Evolutionary conservation across 1,140 invertebrate genomes (phyloP).

Genomic region (Zaprionus tsacasi): DNA sequence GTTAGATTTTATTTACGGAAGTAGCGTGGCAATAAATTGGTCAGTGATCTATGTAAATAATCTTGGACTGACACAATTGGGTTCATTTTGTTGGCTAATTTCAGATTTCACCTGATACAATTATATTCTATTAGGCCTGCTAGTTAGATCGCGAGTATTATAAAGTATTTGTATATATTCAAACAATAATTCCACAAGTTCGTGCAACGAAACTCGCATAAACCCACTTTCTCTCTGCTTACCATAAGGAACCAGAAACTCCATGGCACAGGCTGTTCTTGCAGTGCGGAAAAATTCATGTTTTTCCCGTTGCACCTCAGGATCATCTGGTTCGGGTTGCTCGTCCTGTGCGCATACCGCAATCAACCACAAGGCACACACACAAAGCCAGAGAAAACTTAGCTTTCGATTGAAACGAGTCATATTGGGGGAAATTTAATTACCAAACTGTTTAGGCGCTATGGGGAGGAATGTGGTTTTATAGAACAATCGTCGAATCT

Average conservation of each 20-base stretch:
- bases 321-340: constrained; percentile 41
- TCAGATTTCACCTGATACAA: not conserved
- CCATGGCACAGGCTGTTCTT: constrained; percentile 52
- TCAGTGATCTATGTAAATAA: constrained; percentile 12
- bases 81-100: not conserved
- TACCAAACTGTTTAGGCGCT: not conserved
- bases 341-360: constrained; percentile 38
- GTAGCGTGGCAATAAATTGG: constrained; percentile 42
- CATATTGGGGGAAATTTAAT: constrained; percentile 29
- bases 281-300: constrained; percentile 47
- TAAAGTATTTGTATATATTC: not conserved
- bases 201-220: no score
- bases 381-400: constrained; percentile 4
- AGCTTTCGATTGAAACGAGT: not conserved
- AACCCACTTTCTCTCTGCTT: constrained; percentile 17
- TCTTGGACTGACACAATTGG: not conserved
- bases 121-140: not conserved
- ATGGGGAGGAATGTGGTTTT: constrained; percentile 16
- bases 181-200: not conserved
- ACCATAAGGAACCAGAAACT: constrained; percentile 61
- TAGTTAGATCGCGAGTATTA: not conserved
- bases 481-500: constrained; percentile 15
- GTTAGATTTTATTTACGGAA: constrained; percentile 30
- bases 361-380: constrained; percentile 5
- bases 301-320: constrained; percentile 47